phyloP scores from a whole-genome alignment of 1,140 invertebrate species.

The Zaprionus kolodkinae region DNA sequence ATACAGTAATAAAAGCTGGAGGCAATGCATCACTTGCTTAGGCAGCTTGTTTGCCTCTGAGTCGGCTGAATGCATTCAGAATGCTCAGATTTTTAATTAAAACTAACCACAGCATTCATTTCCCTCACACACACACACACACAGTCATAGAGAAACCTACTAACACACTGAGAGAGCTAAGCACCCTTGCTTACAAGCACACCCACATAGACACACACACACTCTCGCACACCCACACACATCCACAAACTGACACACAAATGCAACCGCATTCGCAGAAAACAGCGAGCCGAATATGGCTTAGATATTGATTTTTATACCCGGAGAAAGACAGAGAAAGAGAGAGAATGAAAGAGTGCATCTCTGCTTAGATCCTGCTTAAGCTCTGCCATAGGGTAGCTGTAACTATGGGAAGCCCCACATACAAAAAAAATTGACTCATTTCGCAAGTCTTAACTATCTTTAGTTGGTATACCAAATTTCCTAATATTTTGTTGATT shows the following conservation, averaged over 20 bases:
- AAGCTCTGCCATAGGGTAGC: background rate
- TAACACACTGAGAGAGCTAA: background rate
- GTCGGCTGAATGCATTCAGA: constrained; percentile 5
- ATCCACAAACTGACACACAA: background rate
- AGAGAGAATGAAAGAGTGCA: too few relatives aligned
- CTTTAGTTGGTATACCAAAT: background rate
- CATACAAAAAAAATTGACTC: too few relatives aligned
- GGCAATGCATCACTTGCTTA: background rate
- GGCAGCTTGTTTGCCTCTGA: constrained; percentile 7
- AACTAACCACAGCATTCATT: constrained; percentile 6
- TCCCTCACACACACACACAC: too few relatives aligned
- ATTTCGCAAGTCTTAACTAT: background rate
- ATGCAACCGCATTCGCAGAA: background rate
- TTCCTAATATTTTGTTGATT: background rate
- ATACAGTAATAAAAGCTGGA: background rate
- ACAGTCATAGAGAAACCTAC: too few relatives aligned
- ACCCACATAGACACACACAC: background rate
- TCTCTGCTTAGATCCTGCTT: background rate
- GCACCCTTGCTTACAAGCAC: constrained; percentile 1
- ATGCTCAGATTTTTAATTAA: constrained; percentile 12
- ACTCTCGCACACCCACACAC: background rate
- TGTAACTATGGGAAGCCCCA: background rate
- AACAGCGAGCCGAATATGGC: background rate
- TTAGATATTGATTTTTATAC: constrained; percentile 8
- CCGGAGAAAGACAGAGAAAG: too few relatives aligned